Evolutionary conservation across 2,797 vertebrate genomes (phyloP).

Genomic region (Pantherophis vulpinus): DNA sequence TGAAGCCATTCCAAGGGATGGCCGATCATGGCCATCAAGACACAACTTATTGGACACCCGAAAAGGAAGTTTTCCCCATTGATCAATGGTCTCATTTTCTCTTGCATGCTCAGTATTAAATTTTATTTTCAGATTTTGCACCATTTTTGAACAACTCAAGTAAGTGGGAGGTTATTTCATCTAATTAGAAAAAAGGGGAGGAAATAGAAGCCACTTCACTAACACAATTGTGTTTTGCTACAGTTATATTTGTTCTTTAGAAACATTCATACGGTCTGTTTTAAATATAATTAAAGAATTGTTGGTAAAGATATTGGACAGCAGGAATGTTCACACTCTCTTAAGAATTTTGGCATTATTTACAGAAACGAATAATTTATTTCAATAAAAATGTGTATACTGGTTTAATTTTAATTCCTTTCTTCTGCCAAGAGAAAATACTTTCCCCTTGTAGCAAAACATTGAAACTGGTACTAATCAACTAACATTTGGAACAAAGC

Average conservation of each 20-base stretch:
- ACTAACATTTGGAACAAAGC: constrained; percentile 51
- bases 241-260: constrained; percentile 42
- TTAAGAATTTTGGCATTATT: not conserved
- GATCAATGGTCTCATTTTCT: constrained; percentile 36
- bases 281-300: not conserved
- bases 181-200: constrained; percentile 69
- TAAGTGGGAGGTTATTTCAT: constrained; percentile 80
- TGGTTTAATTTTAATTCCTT: not conserved
- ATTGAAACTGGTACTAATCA: constrained; percentile 45
- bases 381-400: not conserved
- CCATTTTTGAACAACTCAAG: constrained; percentile 83
- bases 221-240: constrained; percentile 74
- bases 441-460: constrained; percentile 71
- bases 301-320: not conserved
- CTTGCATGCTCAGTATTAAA: constrained; percentile 72
- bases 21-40: constrained; percentile 17
- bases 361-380: not conserved
- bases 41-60: constrained; percentile 35
- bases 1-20: not conserved
- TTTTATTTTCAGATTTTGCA: constrained; percentile 88
- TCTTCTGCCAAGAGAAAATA: constrained; percentile 12
- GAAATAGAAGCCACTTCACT: constrained; percentile 58
- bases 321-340: not conserved
- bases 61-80: constrained; percentile 34
- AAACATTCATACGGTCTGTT: not conserved